Evolutionary conservation across 2,797 vertebrate species (phyloP).

Genomic region (Pseudomugil tenellus): DNA sequence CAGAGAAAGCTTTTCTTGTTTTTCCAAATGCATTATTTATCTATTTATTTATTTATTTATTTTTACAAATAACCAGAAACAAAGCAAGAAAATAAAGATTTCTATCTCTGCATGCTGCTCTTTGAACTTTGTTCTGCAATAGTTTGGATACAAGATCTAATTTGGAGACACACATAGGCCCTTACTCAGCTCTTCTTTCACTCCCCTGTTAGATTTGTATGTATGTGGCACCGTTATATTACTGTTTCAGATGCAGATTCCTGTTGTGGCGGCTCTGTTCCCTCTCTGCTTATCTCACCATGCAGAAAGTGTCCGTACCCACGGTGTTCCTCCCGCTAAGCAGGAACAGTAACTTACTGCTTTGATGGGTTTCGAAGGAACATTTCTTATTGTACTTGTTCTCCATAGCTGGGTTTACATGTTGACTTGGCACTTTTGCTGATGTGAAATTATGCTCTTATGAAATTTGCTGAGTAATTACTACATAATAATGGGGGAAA

Average conservation of each 20-base stretch:
- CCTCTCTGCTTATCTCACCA: conserved; percentile 30
- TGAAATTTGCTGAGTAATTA: conserved; percentile 6
- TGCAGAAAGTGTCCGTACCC: conserved; percentile 22
- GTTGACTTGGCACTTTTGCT: neutral
- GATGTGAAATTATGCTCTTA: neutral
- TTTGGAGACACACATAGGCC: neutral
- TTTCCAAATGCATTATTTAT: too few species aligned
- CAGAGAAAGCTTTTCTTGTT: too few species aligned
- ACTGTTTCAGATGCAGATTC: conserved; percentile 8
- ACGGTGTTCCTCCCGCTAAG: conserved; percentile 26
- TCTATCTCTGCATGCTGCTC: neutral
- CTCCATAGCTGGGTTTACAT: neutral
- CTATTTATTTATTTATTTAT: too few species aligned
- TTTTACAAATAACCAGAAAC: too few species aligned
- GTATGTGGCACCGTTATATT: conserved; percentile 5
- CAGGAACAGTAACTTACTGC: conserved; percentile 13
- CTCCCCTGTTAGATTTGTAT: conserved; percentile 2
- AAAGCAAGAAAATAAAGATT: too few species aligned
- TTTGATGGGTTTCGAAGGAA: conserved; percentile 2
- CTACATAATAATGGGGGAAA: neutral
- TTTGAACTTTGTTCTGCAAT: neutral
- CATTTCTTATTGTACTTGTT: conserved; percentile 12
- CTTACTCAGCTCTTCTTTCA: neutral
- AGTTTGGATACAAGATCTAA: neutral
- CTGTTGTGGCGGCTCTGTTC: conserved; percentile 27